These are phyloP conservation scores for Abramis brama DNA, from an alignment of 2,113 vertebrate genomes.

Conservation along the genomic window DNA sequence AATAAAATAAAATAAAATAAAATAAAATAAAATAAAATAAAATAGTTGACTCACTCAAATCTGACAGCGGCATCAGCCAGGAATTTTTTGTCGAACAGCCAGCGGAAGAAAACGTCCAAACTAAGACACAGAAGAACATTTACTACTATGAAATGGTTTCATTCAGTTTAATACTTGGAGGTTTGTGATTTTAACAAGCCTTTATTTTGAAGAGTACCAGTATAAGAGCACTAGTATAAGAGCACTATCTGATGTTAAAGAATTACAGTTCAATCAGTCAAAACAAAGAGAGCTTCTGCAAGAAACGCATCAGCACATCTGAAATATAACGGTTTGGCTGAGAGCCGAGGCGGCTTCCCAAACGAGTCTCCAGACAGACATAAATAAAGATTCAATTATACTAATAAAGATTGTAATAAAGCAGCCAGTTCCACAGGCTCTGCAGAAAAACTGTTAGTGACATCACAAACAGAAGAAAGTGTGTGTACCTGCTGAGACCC, in stretches of 20 bases:
- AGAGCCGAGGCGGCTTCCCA: not conserved
- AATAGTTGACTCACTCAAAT: slow-evolving; percentile 88
- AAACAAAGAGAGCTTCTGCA: not conserved
- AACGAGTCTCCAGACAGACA: not conserved
- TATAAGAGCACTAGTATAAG: not conserved
- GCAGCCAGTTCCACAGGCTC: not conserved
- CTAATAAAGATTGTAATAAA: not conserved
- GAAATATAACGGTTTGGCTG: not conserved
- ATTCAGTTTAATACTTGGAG: not conserved
- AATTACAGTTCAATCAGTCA: not conserved
- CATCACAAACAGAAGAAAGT: too few relatives aligned
- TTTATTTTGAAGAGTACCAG: not conserved
- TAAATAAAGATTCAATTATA: not conserved
- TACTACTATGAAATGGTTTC: not conserved
- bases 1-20: not conserved
- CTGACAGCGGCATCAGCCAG: slow-evolving; percentile 84
- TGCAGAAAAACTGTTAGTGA: too few relatives aligned
- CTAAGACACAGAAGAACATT: slow-evolving; percentile 66
- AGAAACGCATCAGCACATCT: not conserved
- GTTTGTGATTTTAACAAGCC: not conserved
- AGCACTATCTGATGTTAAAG: not conserved
- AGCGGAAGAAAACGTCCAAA: slow-evolving; percentile 95
- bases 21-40: not conserved
- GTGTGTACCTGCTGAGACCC: slow-evolving; percentile 91
- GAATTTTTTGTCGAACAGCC: slow-evolving; percentile 96